Conservation (phyloP, 2,113 vertebrate species). For the Saguinus imperator region DNA sequence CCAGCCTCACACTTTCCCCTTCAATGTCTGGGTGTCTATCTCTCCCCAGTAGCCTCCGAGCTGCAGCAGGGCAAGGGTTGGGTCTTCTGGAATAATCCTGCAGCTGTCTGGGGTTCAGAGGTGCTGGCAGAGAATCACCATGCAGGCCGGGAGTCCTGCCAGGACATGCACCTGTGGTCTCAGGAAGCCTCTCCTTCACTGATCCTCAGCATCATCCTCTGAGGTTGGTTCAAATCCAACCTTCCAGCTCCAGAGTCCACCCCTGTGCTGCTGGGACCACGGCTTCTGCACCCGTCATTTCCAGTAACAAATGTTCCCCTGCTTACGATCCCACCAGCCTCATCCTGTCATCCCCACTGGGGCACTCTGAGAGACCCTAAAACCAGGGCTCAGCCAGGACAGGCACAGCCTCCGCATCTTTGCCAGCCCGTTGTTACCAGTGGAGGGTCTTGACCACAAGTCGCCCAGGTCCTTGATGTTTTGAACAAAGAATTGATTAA, state of each 20-base stretch:
- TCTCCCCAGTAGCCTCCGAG: not conserved
- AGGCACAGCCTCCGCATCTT: not conserved
- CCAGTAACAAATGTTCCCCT: not conserved
- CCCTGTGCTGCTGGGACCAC: too few relatives aligned
- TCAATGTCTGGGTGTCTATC: not conserved
- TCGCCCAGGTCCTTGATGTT: too few relatives aligned
- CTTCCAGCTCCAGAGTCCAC: not conserved
- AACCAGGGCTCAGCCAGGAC: not conserved
- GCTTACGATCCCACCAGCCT: rapidly evolving
- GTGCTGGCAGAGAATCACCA: not conserved
- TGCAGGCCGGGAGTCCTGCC: rapidly evolving
- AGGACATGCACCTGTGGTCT: rapidly evolving
- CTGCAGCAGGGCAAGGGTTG: too few relatives aligned
- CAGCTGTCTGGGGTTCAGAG: not conserved
- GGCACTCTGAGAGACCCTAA: not conserved
- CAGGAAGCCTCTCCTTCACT: not conserved
- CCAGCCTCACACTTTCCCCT: not conserved
- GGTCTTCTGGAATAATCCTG: not conserved
- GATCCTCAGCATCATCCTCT: not conserved
- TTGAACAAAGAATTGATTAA: too few relatives aligned
- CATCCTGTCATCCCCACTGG: rapidly evolving
- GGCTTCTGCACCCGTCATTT: not conserved
- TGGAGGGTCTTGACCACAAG: too few relatives aligned
- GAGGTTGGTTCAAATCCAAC: not conserved
- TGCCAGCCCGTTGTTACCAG: too few relatives aligned